A percentile compares a stretch with the other conserved stretches of the same genome.
Conservation (phyloP, 2,888 invertebrate species). For the Leptogaster cylindrica region DNA sequence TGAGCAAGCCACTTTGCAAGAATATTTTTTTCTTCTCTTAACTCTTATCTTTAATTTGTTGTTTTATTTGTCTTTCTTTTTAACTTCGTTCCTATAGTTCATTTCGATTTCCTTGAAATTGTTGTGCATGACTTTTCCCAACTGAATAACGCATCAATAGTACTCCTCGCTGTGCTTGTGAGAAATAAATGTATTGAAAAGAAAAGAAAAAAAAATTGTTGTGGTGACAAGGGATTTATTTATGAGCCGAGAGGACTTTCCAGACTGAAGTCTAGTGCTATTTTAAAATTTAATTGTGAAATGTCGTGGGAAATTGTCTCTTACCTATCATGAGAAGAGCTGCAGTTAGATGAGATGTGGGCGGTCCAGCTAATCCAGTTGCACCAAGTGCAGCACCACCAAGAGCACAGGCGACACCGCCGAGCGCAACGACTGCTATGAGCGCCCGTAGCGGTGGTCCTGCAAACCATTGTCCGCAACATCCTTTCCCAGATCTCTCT, state of each 20-base stretch:
- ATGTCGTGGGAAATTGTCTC: too few relatives aligned
- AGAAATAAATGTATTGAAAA: too few relatives aligned
- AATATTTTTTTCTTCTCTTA: neutral
- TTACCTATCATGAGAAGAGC: constrained; percentile 62
- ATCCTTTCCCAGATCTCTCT: constrained; percentile 62
- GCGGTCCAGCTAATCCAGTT: constrained; percentile 61
- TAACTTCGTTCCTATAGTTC: neutral
- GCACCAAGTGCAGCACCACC: constrained; percentile 62
- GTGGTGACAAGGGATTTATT: too few relatives aligned
- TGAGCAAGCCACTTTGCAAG: constrained; percentile 6
- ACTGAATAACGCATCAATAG: neutral
- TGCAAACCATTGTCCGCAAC: constrained; percentile 62
- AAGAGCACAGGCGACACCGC: constrained; percentile 61
- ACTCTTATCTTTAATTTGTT: neutral
- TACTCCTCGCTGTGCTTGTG: too few relatives aligned
- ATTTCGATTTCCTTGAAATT: neutral
- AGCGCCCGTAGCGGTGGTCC: constrained; percentile 61
- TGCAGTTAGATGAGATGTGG: constrained; percentile 61
- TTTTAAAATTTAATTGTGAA: too few relatives aligned
- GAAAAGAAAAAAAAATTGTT: too few relatives aligned
- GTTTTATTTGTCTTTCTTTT: too few relatives aligned
- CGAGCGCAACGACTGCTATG: constrained; percentile 61
- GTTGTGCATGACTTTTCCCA: neutral
- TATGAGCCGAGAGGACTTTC: too few relatives aligned
- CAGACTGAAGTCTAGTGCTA: too few relatives aligned